Conservation (phyloP, 1,140 invertebrate genomes). For the Sitobion miscanthi region DNA sequence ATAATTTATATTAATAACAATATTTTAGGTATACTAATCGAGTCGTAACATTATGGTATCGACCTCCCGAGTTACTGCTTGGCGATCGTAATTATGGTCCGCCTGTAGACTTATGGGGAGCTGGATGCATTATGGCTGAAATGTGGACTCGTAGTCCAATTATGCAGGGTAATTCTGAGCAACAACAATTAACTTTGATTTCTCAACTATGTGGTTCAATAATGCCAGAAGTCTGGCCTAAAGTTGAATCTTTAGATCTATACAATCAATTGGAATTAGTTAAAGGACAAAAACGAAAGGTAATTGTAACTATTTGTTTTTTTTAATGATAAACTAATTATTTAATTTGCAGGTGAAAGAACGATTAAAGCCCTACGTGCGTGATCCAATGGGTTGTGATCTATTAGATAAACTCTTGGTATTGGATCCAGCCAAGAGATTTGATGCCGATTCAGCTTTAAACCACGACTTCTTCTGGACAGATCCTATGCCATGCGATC, state of each 20-base stretch:
- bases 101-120: conserved; percentile 97
- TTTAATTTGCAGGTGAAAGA: conserved; percentile 75
- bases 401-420: conserved; percentile 91
- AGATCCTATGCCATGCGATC: conserved; percentile 91
- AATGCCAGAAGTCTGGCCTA: conserved; percentile 92
- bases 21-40: conserved; percentile 86
- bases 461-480: conserved; percentile 99
- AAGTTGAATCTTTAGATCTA: conserved; percentile 89
- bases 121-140: conserved; percentile 99
- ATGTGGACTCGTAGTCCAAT: conserved; percentile 93
- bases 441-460: conserved; percentile 89
- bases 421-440: conserved; percentile 89
- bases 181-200: conserved; percentile 94
- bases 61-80: conserved; percentile 86
- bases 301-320: conserved; percentile 60
- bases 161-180: conserved; percentile 89
- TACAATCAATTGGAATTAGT: conserved; percentile 91
- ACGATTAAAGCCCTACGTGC: conserved; percentile 87
- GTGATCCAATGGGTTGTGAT: conserved; percentile 91
- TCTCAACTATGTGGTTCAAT: conserved; percentile 97
- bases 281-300: conserved; percentile 89
- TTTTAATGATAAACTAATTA: not conserved
- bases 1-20: not conserved
- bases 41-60: conserved; percentile 98
- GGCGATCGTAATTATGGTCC: conserved; percentile 96